phyloP scores from a whole-genome alignment of 2,888 invertebrate species.

The Clunio marinus region DNA sequence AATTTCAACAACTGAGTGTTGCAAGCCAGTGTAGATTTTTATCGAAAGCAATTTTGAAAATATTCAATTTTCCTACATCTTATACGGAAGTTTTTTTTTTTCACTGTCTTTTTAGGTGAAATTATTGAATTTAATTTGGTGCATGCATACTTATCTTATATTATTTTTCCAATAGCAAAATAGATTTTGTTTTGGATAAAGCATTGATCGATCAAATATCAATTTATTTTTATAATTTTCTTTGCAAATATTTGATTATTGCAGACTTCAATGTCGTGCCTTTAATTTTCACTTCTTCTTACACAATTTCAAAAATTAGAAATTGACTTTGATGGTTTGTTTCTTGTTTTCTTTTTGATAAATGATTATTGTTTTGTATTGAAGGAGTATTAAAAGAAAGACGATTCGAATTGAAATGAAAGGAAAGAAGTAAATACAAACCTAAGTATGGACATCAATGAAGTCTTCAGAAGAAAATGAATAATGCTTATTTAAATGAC shows the following conservation, averaged over 20 bases:
- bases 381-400: not conserved
- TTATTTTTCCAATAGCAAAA: too few species aligned
- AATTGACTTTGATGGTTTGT: not conserved
- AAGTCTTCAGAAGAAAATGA: too few species aligned
- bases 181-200: not conserved
- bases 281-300: not conserved
- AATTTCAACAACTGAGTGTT: conserved; percentile 1
- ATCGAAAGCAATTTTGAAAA: conserved; percentile 33
- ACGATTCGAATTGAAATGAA: too few species aligned
- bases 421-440: too few species aligned
- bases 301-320: not conserved
- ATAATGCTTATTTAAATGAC: too few species aligned
- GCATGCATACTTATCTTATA: too few species aligned
- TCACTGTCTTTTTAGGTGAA: too few species aligned
- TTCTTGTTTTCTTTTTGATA: not conserved
- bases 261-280: conserved; percentile 29
- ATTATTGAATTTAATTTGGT: too few species aligned
- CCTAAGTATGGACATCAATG: too few species aligned
- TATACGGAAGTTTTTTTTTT: too few species aligned
- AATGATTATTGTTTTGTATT: not conserved
- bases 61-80: conserved; percentile 36
- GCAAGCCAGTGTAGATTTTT: conserved; percentile 24
- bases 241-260: conserved; percentile 35
- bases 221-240: not conserved
- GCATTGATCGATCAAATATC: not conserved